Evolutionary conservation across 2,888 invertebrate genomes (phyloP).

Genomic region (Oscheius myriophilus): DNA sequence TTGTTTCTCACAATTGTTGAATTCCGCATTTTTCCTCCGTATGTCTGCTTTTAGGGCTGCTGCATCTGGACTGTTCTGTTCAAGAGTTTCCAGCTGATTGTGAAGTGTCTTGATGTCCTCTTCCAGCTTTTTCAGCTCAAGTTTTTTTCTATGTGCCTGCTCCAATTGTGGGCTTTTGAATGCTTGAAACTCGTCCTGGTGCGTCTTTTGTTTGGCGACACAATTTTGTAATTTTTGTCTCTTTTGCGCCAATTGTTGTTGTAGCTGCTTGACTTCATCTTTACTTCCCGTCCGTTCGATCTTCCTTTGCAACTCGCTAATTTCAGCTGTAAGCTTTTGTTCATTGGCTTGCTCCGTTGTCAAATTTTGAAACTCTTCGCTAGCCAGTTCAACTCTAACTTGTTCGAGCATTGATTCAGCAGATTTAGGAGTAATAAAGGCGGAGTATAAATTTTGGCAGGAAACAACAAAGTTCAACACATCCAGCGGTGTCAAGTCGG

Average conservation of each 20-base stretch:
- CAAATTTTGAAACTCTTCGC: not conserved
- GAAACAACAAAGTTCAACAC: conserved; percentile 14
- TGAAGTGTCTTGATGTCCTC: not conserved
- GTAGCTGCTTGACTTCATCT: not conserved
- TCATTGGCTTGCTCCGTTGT: not conserved
- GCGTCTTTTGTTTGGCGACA: not conserved
- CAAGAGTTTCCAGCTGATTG: not conserved
- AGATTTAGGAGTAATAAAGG: conserved; percentile 1
- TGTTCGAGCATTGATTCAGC: conserved; percentile 12
- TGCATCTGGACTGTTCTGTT: not conserved
- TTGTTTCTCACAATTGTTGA: not conserved
- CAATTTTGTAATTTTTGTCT: not conserved
- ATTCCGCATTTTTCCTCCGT: not conserved
- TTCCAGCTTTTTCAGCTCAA: not conserved
- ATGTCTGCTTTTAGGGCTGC: not conserved
- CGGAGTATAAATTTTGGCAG: conserved; percentile 7
- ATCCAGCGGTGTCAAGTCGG: conserved; percentile 11
- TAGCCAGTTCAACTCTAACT: conserved; percentile 2
- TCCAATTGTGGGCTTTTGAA: not conserved
- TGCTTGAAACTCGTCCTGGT: no score
- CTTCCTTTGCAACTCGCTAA: not conserved
- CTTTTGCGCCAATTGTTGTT: not conserved
- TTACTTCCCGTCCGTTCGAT: not conserved
- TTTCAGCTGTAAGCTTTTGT: not conserved
- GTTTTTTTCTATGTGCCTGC: not conserved